Base-by-base conservation (phyloP, 1,140 invertebrate genomes). In the Drosophila arizonae region DNA sequence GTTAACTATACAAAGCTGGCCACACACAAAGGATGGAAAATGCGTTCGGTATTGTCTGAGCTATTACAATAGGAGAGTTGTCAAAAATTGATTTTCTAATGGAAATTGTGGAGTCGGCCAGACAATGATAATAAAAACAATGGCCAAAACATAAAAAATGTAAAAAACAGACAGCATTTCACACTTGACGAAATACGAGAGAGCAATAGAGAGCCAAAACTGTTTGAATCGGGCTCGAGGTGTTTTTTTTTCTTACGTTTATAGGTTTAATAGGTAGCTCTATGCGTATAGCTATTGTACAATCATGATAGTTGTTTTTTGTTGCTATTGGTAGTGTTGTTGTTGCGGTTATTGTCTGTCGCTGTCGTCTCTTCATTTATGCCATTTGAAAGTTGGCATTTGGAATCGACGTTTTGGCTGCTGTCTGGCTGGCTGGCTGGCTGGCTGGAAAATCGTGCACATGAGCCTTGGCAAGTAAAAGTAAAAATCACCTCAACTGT, bases 381-480 rank as follows among this genome's bases (percentile, higher is more conserved):
- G 65, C 58, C 76, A 82, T 82, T 86, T 87, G 82, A 86, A 86
- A 86, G 82, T 69, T 66, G 68, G 81, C 77, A 80, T 85, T 84
- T 85, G 70, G 70, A 80, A 86, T 87, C 82, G 79, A 85, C 69
- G 70, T 70, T 71, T 67, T 68, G 61, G 21, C 48, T 24, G 48
- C 3, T 13, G n/a, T n/a, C 46, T 50, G 46, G 48, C 62, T 67
- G 64, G 48, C 62, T 67, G 64, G 54, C 21, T 24, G 21, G 21
- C 3, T 24, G 21, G 21, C 21, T 77, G 82, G 82, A 87, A 86
- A 86, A 86, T 86, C 81, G 81, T 87, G 82, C 82, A 86, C 84
- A 87, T 86, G 79, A 80, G 85, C 62, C 75, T 69, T 51, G 41
- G 63, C 69, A 81, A 86, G 82, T 87, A 86, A 86, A 86, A 86